Evolutionary conservation across 2,888 invertebrate genomes (phyloP), one percentile per base, ranked within the genome.

Genomic region (Clivina fossor): DNA sequence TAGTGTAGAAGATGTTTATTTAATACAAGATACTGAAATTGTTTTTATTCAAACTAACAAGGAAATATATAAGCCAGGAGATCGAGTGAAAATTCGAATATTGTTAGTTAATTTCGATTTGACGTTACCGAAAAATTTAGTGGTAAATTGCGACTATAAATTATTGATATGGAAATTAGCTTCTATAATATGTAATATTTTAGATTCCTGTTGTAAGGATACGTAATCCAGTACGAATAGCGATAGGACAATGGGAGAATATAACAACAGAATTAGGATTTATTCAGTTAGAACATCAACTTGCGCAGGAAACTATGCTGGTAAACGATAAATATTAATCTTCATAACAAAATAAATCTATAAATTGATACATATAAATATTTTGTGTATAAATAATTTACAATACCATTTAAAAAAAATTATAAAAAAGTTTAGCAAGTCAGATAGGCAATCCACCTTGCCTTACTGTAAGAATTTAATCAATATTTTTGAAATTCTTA

Each of bases 131-230:
- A 69, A 70, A 35, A 68, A 71, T 33, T 38, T 37, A 48, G 28
- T 41, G 35, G 57, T 57, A 57, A 26, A n/a, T n/a, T n/a, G n/a
- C n/a, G 8, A 26, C 26, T 26, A 7, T 26, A 5, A 26, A 26
- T 7, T 26, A 7, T 8, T 7, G 26, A 26, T 7, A 26, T 26
- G 5, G 26, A 26, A 26, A 26, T 8, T 7, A 26, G 8, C 8
- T 26, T 7, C 8, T 8, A 24, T 24, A 24, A 24, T 40, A 40
- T 40, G 20, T 4, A 2, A 11, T 51, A 30, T 55, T 46, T 19
- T 28, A 86, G 85, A 78, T 85, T 59, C 76, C 80, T 13, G 79
- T 82, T 65, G 74, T 86, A 43, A 82, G 81, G 80, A 75, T 86
- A 9, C 81, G 84, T 69, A 84, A 84, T 61, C 86, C 87, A 0